Evolutionary conservation across 1,140 invertebrate species (phyloP).

Genomic region (Argopecten irradians): DNA sequence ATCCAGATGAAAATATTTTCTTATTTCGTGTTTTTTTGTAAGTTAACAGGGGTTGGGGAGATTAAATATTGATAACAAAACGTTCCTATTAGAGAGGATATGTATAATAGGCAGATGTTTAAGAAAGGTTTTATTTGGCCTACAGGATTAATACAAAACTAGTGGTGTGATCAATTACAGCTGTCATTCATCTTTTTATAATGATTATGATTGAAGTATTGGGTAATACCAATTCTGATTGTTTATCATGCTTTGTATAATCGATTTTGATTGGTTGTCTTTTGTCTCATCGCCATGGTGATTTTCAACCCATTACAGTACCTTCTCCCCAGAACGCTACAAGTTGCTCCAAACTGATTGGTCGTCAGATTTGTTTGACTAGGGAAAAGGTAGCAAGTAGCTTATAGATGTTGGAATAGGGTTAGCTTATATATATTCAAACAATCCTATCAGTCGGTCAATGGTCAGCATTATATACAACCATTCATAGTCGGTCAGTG

Average conservation of each 20-base stretch:
- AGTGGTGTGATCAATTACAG: neutral
- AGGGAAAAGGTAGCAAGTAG: neutral
- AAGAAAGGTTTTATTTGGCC: too few relatives aligned
- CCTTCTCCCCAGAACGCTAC: slow-evolving; percentile 47
- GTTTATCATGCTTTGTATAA: too few relatives aligned
- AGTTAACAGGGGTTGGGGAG: neutral
- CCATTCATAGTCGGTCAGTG: too few relatives aligned
- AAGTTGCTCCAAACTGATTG: slow-evolving; percentile 48
- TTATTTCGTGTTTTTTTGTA: too few relatives aligned
- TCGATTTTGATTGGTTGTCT: neutral
- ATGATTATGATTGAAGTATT: neutral
- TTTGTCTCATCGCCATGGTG: slow-evolving; percentile 5
- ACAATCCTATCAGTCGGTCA: neutral
- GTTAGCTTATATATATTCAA: neutral
- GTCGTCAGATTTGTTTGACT: neutral
- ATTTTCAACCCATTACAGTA: slow-evolving; percentile 43
- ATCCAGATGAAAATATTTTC: too few relatives aligned
- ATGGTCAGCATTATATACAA: too few relatives aligned
- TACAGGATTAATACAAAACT: too few relatives aligned
- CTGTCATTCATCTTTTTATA: neutral
- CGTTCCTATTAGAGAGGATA: too few relatives aligned
- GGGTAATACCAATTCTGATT: neutral
- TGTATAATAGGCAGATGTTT: neutral
- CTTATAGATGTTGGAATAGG: neutral
- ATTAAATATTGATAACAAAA: too few relatives aligned